These are phyloP conservation scores for Peromyscus maniculatus DNA, from an alignment of 2,113 vertebrate species.

Conservation along the genomic window DNA sequence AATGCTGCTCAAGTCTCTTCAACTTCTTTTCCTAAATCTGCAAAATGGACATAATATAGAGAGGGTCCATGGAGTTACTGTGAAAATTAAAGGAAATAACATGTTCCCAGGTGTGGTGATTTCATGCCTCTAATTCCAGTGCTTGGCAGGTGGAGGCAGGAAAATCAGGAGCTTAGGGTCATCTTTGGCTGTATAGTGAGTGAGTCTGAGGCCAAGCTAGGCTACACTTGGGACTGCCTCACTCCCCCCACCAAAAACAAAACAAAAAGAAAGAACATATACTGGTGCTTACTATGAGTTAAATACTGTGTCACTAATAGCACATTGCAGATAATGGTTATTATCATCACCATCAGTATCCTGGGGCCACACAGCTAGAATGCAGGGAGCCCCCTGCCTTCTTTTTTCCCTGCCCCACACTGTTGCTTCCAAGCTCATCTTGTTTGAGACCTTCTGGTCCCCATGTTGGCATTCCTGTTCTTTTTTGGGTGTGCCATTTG, in stretches of 20 bases:
- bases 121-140: background rate
- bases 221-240: background rate
- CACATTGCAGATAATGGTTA: background rate
- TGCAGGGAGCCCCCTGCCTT: background rate
- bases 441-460: background rate
- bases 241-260: background rate
- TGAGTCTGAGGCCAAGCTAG: background rate
- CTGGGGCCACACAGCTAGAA: background rate
- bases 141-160: background rate
- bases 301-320: background rate
- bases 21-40: background rate
- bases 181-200: background rate
- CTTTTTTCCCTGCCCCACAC: background rate
- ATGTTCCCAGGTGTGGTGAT: background rate
- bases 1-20: background rate
- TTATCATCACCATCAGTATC: background rate
- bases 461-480: background rate
- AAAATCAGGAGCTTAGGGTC: background rate
- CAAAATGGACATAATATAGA: slow-evolving; percentile 11
- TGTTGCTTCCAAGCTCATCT: background rate
- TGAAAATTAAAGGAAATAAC: slow-evolving; percentile 9
- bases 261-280: background rate
- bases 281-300: background rate
- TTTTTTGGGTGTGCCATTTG: background rate
- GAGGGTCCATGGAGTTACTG: background rate